A percentile compares a stretch with the other conserved stretches of the same genome.
These are phyloP conservation scores for Plecturocebus donacophilus DNA, from an alignment of 2,113 vertebrate genomes.

Conservation along the genomic window DNA sequence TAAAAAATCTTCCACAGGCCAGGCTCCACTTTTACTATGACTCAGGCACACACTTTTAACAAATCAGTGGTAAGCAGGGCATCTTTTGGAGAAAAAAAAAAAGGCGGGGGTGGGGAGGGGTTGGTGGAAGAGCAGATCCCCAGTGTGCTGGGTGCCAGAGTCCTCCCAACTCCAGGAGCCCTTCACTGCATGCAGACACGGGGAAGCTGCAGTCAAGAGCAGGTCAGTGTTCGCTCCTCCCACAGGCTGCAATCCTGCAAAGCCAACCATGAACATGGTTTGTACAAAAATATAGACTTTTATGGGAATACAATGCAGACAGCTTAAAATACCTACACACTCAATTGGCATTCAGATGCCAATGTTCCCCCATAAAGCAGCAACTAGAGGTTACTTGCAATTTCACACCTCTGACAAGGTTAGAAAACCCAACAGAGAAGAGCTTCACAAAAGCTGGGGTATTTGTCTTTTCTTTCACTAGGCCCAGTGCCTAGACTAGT, in stretches of 20 bases:
- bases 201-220: not conserved
- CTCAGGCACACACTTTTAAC: not conserved
- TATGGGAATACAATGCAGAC: too few relatives aligned
- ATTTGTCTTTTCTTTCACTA: too few relatives aligned
- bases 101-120: fast-evolving
- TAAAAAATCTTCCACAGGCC: too few relatives aligned
- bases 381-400: too few relatives aligned
- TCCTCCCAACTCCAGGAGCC: too few relatives aligned
- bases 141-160: not conserved
- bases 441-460: not conserved
- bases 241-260: not conserved
- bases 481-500: not conserved
- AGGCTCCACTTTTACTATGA: not conserved
- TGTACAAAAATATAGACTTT: not conserved
- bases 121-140: too few relatives aligned
- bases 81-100: not conserved
- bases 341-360: not conserved
- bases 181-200: not conserved
- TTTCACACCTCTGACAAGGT: not conserved
- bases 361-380: not conserved
- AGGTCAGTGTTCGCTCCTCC: not conserved
- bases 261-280: not conserved
- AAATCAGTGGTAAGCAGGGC: too few relatives aligned
- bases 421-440: not conserved
- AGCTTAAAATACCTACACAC: not conserved